Evolutionary conservation across 1,140 invertebrate species (phyloP), one percentile per base, ranked within the genome.

Genomic region (Plutomurus gul): DNA sequence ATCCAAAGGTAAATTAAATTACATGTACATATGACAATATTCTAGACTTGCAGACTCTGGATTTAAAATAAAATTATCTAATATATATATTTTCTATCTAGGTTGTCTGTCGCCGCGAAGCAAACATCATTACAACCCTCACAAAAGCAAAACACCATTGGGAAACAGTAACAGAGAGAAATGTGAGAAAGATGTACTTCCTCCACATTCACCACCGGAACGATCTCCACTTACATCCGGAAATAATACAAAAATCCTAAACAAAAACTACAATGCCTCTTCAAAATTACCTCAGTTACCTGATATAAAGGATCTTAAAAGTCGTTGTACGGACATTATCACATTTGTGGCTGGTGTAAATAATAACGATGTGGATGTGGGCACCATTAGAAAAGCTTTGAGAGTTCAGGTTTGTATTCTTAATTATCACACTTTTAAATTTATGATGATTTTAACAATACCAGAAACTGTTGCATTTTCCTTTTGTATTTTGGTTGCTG

Each of bases 231-330:
- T 33, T 8, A 65, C 56, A 33, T 65, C 56, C n/a, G 56, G 56
- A n/a, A 30, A 30, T 16, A 65, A 16, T n/a, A 65, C 27, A 8
- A 65, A 65, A 33, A 33, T 65, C 30, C 56, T 65, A 25, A 65
- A 30, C 16, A 65, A 65, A 36, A 65, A 30, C 18, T 33, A 65
- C 16, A 65, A 33, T 36, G 27, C 25, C 3, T 7, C 40, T 76
- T 46, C 80, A 40, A 43, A 60, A 71, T 46, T 73, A n/a, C 22
- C 39, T 3, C 20, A 20, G 1, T 16, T 80, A n/a, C 81, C 83
- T 13, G 81, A 84, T 39, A 77, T 81, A 22, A 65, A 79, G 49
- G 82, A 82, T 27, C 22, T 82, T 16, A 82, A 80, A 43, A 25
- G 10, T 8, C 40, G 80, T 56, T 83, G 76, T 33, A 47, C n/a